phyloP scores from a whole-genome alignment of 2,888 invertebrate genomes.

The Galerucella calmariensis region DNA sequence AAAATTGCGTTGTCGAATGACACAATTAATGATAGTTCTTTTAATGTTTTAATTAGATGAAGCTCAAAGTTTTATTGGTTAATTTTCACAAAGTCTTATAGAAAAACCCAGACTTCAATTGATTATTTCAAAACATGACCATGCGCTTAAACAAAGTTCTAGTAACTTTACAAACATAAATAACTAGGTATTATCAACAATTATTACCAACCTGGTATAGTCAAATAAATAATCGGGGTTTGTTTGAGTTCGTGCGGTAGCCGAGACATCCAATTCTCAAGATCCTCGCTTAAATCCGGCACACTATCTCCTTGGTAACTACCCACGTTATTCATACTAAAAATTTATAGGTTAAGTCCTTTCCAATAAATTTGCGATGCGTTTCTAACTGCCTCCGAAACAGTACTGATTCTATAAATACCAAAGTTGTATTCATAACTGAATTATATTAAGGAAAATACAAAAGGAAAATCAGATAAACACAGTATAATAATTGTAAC shows the following conservation, averaged over 20 bases:
- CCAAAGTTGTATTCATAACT: slow-evolving; percentile 28
- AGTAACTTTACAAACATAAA: not conserved
- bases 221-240: slow-evolving; percentile 75
- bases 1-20: too few relatives aligned
- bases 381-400: slow-evolving; percentile 13
- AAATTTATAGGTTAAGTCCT: slow-evolving; percentile 8
- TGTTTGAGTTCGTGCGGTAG: slow-evolving; percentile 71
- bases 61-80: too few relatives aligned
- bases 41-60: too few relatives aligned
- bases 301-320: slow-evolving; percentile 18
- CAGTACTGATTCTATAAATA: slow-evolving; percentile 29
- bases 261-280: slow-evolving; percentile 79
- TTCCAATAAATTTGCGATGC: slow-evolving; percentile 3
- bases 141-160: not conserved
- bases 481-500: slow-evolving; percentile 26
- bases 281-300: slow-evolving; percentile 56
- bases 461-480: slow-evolving; percentile 37
- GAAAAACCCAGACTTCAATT: too few relatives aligned
- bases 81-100: too few relatives aligned
- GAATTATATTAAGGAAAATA: slow-evolving; percentile 33
- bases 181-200: not conserved
- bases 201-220: slow-evolving; percentile 77
- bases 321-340: slow-evolving; percentile 18
- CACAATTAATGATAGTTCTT: too few relatives aligned
- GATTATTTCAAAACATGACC: not conserved